phyloP scores from a whole-genome alignment of 2,888 invertebrate species.

The Lepidocyrtoides sp. region DNA sequence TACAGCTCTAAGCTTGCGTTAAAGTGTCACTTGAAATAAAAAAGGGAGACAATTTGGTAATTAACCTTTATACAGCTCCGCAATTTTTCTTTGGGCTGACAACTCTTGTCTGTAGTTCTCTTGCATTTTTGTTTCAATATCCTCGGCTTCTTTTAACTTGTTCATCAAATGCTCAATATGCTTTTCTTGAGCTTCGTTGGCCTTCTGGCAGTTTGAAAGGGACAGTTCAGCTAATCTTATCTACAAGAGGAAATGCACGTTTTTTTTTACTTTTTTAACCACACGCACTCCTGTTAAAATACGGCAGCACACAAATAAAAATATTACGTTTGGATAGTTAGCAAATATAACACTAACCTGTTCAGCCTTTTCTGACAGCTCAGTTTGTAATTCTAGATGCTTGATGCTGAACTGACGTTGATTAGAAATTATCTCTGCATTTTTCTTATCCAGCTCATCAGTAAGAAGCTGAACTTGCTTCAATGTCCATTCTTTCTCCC shows the following conservation, averaged over 20 bases:
- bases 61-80: slow-evolving; percentile 92
- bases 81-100: slow-evolving; percentile 94
- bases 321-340: no score
- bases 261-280: no score
- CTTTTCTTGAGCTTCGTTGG: slow-evolving; percentile 90
- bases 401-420: slow-evolving; percentile 91
- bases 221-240: slow-evolving; percentile 91
- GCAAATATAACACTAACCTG: slow-evolving; percentile 87
- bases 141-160: slow-evolving; percentile 91
- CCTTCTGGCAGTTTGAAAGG: slow-evolving; percentile 90
- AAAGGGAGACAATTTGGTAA: neutral
- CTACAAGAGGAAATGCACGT: slow-evolving; percentile 86
- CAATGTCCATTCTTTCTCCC: slow-evolving; percentile 92
- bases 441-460: slow-evolving; percentile 92
- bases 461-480: slow-evolving; percentile 93
- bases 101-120: slow-evolving; percentile 93
- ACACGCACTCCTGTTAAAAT: no score
- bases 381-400: slow-evolving; percentile 89
- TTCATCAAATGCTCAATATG: slow-evolving; percentile 91
- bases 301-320: no score
- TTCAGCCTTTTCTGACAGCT: slow-evolving; percentile 82
- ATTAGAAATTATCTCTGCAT: slow-evolving; percentile 92
- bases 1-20: neutral
- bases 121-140: slow-evolving; percentile 90
- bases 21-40: slow-evolving; percentile 26